Evolutionary conservation across 2,888 invertebrate species (phyloP), one percentile per base, ranked within the genome.

Genomic region (Slavum lentiscoides): DNA sequence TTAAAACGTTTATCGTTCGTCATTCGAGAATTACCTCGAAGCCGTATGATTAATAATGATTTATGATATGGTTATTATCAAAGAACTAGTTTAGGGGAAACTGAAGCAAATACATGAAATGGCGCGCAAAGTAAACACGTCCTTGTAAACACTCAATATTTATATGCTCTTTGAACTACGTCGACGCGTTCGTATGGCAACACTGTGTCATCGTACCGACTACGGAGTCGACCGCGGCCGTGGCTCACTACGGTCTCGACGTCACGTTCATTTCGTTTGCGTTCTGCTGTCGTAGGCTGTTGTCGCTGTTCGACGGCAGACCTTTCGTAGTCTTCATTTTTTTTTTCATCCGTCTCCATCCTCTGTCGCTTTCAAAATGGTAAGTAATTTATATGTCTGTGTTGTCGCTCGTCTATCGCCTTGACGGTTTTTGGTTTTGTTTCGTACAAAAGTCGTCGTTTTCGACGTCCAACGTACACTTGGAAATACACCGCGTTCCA

Each of bases 331-430:
- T 23, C n/a, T n/a, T n/a, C n/a, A n/a, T n/a, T 37, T 37, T 17
- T 55, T 23, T 64, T 80, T 80, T 80, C 11, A 80, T 80, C 80
- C 72, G 8, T 13, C 17, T 11, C 15, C 6, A 80, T 80, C 80
- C n/a, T 15, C 2, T 6, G 13, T 9, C 1, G 43, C 23, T 6
- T 80, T 55, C 0, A 66, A 0, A 1, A 80, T 80, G 80, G 80
- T 80, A 64, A 80, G 72, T 72, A 43, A 58, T 80, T 6, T 17
- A 19, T 73, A 19, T 6, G 0, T 49, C 0, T 6, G 5, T 0
- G 2, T 23, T 23, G 19, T 30, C 8, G 11, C 11, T 13, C 5
- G 5, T 19, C 1, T 8, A 0, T 1, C 15, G 15, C 19, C 0
- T 61, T 3, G 11, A 23, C 5, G 11, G 6, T 30, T 69, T 69